These are phyloP conservation scores for Philotrypesis tridentata DNA, from an alignment of 1,140 invertebrate genomes.

Conservation along the genomic window DNA sequence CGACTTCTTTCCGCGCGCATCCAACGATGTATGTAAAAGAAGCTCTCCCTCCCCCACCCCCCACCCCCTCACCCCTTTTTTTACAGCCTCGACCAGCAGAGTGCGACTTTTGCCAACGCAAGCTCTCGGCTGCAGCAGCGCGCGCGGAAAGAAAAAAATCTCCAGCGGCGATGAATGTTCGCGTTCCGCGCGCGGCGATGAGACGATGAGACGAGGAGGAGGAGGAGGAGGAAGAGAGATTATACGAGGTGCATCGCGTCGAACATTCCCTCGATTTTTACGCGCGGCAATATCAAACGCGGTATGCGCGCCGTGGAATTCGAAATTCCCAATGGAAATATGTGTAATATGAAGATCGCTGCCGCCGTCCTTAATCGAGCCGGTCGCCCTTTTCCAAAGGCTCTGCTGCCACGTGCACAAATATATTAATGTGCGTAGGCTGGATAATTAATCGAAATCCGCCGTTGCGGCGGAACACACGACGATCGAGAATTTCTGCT, in stretches of 20 bases:
- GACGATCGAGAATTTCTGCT: neutral
- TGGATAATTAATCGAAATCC: neutral
- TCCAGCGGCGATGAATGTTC: neutral
- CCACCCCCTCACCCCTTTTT: too few relatives aligned
- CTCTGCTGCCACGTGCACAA: neutral
- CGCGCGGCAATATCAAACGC: neutral
- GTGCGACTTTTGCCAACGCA: neutral
- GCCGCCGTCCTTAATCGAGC: neutral
- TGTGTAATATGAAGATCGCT: neutral
- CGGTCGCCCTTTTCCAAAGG: neutral
- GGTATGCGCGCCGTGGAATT: neutral
- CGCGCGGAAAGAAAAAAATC: slow-evolving; percentile 20
- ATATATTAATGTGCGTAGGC: too few relatives aligned
- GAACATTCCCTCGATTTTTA: neutral
- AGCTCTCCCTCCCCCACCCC: too few relatives aligned
- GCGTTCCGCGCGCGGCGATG: too few relatives aligned
- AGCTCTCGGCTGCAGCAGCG: too few relatives aligned
- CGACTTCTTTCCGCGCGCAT: neutral
- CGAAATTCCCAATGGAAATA: neutral
- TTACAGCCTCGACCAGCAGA: neutral
- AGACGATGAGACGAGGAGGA: neutral
- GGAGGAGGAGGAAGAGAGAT: too few relatives aligned
- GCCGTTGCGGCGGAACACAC: neutral
- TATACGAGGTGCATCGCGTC: neutral
- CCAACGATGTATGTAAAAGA: neutral